Base-by-base conservation (phyloP, 2,888 invertebrate genomes). In the Tenthredo distinguenda region DNA sequence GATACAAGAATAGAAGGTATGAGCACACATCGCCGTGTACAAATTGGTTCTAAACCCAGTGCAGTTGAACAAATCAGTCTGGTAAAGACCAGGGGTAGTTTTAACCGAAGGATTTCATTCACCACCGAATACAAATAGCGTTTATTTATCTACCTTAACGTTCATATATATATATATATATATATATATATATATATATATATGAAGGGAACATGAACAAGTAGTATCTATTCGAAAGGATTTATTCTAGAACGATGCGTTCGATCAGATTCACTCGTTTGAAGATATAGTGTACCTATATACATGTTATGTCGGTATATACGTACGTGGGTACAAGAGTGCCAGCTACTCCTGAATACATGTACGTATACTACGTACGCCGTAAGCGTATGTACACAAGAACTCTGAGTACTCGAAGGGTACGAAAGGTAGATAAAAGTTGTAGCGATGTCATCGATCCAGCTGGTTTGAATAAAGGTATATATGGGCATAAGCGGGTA, bases 381-480 rank as follows among this genome's bases (percentile, higher is more conserved):
- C 47, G 47, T 76, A 71, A 74, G 34, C 5, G 26, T 40, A 43
- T 9, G 7, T 43, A 26, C 40, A 26, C 15, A 31, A 9, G 26
- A 3, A 47, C 76, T 77, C 12, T 50, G n/a, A 7, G 43, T 76
- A 31, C 43, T n/a, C 12, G 21, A 9, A 34, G 34, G 62, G 34
- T 81, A 62, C 37, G 40, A 81, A 81, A 81, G 81, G 50, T 50
- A 21, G 34, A 50, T 50, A 18, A 81, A 81, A 81, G 21, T 81
- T 81, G 21, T 62, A 62, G 40, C 62, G 81, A 81, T 62, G 34
- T 62, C 81, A 62, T 81, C 79, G 31, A 79, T 79, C 79, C 34
- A 9, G 21, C 34, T 31, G 31, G 76, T 47, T 26, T 43, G 47
- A 21, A 47, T 43, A 21, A 26, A 76, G 76, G 76, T 21, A 43